Percentiles rank a stretch among this genome's conserved stretches.
These are phyloP conservation scores for Meteorus sp. DNA, from an alignment of 1,140 invertebrate genomes.

Conservation along the genomic window DNA sequence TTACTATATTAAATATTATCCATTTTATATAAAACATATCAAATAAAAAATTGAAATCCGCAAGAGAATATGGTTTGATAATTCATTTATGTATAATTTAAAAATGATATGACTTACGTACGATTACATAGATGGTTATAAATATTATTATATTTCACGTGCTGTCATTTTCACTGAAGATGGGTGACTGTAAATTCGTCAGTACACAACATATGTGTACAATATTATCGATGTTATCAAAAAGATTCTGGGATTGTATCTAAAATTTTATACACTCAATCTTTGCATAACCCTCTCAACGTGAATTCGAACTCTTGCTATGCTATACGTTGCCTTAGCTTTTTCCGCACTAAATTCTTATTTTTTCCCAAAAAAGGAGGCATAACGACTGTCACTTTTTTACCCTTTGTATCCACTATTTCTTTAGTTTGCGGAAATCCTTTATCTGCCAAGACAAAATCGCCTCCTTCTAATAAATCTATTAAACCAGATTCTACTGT, in stretches of 20 bases:
- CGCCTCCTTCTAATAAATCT: conserved; percentile 36
- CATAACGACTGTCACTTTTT: conserved; percentile 33
- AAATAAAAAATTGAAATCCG: too few species aligned
- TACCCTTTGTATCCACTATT: conserved; percentile 21
- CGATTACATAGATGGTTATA: too few species aligned
- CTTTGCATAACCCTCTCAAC: conserved; percentile 41
- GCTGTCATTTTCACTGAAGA: too few species aligned
- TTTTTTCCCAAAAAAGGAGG: conserved; percentile 35
- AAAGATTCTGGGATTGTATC: conserved; percentile 29
- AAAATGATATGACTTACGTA: too few species aligned
- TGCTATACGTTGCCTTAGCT: conserved; percentile 34
- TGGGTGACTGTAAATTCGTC: neutral
- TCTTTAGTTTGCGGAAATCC: conserved; percentile 42
- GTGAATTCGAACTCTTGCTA: conserved; percentile 43
- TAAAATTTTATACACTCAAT: conserved; percentile 35
- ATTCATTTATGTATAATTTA: too few species aligned
- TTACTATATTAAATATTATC: too few species aligned
- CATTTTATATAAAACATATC: too few species aligned
- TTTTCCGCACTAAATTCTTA: conserved; percentile 32
- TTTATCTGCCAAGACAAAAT: conserved; percentile 46
- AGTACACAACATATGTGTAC: conserved; percentile 21
- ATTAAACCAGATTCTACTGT: conserved; percentile 37
- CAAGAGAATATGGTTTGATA: too few species aligned
- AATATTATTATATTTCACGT: too few species aligned
- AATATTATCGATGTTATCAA: conserved; percentile 18